A percentile compares a stretch with the other conserved stretches of the same genome.
Evolutionary conservation across 30 jellyfish, hydroid and myxozoan genomes (phyloP).

Genomic region (Turritopsis rubra): DNA sequence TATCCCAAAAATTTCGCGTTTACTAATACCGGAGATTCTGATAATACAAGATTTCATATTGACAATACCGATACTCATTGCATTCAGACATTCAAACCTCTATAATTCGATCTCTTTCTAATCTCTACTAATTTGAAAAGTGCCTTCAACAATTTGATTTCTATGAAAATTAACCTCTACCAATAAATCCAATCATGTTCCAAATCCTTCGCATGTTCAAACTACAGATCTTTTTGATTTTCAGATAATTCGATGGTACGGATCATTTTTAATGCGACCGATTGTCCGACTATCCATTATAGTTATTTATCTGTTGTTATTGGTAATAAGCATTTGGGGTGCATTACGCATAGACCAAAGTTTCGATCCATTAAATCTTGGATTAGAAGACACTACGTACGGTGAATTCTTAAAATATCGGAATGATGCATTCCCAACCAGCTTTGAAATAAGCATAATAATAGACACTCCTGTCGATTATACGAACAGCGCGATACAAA

Average conservation of each 20-base stretch:
- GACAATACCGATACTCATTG: too few relatives aligned
- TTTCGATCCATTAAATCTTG: conserved; percentile 67
- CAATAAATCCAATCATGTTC: too few relatives aligned
- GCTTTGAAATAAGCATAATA: conserved; percentile 42
- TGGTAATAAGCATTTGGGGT: conserved; percentile 58
- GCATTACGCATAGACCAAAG: conserved; percentile 62
- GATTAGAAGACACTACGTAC: conserved; percentile 64
- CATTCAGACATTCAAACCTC: too few relatives aligned
- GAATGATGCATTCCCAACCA: conserved; percentile 32
- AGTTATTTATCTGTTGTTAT: conserved; percentile 25
- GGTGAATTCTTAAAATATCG: conserved; percentile 34
- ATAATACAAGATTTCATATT: too few relatives aligned
- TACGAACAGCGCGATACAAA: conserved; percentile 34
- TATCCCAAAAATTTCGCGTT: too few relatives aligned
- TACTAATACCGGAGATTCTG: too few relatives aligned
- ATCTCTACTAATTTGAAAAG: too few relatives aligned
- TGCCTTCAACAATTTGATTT: too few relatives aligned
- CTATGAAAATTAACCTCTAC: too few relatives aligned
- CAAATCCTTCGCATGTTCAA: too few relatives aligned
- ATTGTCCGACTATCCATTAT: conserved; percentile 46
- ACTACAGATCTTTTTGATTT: too few relatives aligned
- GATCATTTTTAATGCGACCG: conserved; percentile 48
- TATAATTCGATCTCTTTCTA: too few relatives aligned
- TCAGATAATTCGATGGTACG: conserved; percentile 60
- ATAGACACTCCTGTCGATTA: conserved; percentile 35